Conservation (phyloP, 2,797 vertebrate genomes). For the Tapirus indicus region DNA sequence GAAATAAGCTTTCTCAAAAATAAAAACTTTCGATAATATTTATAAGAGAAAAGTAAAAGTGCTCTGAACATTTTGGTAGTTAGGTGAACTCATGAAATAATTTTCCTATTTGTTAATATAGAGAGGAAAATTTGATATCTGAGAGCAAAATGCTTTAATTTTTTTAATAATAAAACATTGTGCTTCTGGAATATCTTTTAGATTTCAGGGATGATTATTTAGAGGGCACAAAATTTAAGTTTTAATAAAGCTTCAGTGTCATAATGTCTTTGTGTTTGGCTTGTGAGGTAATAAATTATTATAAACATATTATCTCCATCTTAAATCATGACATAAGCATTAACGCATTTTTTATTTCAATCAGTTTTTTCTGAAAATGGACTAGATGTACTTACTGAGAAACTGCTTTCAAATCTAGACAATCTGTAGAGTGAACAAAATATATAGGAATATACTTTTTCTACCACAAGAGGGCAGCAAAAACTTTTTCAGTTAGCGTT, state of each 20-base stretch:
- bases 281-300: slow-evolving; percentile 20
- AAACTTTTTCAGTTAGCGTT: not conserved
- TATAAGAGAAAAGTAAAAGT: slow-evolving; percentile 44
- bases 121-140: not conserved
- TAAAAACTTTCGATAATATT: not conserved
- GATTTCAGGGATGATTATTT: not conserved
- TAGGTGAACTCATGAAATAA: not conserved
- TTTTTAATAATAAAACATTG: not conserved
- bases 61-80: slow-evolving; percentile 14
- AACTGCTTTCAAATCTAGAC: not conserved
- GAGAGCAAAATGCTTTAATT: not conserved
- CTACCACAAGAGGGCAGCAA: slow-evolving; percentile 85
- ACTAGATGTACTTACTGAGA: not conserved
- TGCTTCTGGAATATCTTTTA: not conserved
- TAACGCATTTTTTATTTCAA: not conserved
- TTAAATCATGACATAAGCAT: not conserved
- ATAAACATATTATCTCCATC: not conserved
- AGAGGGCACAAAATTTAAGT: not conserved
- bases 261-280: not conserved
- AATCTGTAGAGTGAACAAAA: not conserved
- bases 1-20: slow-evolving; percentile 52
- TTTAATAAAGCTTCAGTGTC: not conserved
- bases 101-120: slow-evolving; percentile 12
- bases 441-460: not conserved
- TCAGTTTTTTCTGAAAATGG: not conserved